Conservation (phyloP, 2,797 vertebrate species). For the Hybognathus amarus region DNA sequence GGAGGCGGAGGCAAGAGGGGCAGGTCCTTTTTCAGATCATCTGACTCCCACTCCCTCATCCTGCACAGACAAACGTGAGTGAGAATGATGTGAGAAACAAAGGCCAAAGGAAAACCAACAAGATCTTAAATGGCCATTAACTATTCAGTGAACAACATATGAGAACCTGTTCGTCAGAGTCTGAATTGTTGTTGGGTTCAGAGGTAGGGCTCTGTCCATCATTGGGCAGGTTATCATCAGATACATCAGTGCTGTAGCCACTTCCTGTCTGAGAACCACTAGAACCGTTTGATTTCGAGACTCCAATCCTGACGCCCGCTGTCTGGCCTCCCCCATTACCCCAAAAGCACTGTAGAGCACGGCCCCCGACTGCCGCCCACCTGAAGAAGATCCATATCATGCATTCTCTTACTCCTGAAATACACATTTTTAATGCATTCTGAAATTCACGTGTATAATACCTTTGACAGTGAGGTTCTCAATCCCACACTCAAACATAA, state of each 20-base stretch:
- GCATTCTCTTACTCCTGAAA: slow-evolving; percentile 14
- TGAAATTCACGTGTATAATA: slow-evolving; percentile 58
- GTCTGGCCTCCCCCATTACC: slow-evolving; percentile 85
- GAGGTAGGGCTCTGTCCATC: slow-evolving; percentile 87
- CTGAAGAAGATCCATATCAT: slow-evolving; percentile 68
- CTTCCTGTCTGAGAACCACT: slow-evolving; percentile 96
- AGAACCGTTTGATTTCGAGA: slow-evolving; percentile 90
- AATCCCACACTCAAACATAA: slow-evolving; percentile 99
- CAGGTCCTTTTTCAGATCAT: slow-evolving; percentile 96
- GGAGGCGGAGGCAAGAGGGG: slow-evolving; percentile 96
- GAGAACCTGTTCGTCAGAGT: slow-evolving; percentile 93
- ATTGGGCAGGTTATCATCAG: slow-evolving; percentile 92
- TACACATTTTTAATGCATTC: neutral
- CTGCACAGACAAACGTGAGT: slow-evolving; percentile 68
- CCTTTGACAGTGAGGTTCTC: slow-evolving; percentile 98
- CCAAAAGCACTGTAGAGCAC: slow-evolving; percentile 91
- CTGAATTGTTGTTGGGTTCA: slow-evolving; percentile 83
- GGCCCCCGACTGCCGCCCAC: slow-evolving; percentile 94
- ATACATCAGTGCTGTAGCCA: slow-evolving; percentile 96
- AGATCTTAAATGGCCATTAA: neutral
- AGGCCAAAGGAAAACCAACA: neutral
- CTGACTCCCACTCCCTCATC: slow-evolving; percentile 99
- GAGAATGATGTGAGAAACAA: neutral
- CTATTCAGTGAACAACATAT: neutral
- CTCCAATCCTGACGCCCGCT: slow-evolving; percentile 79